Evolutionary conservation across 2,797 vertebrate genomes (phyloP), one percentile per base, ranked within the genome.

Genomic region (Ctenopoma multispine): DNA sequence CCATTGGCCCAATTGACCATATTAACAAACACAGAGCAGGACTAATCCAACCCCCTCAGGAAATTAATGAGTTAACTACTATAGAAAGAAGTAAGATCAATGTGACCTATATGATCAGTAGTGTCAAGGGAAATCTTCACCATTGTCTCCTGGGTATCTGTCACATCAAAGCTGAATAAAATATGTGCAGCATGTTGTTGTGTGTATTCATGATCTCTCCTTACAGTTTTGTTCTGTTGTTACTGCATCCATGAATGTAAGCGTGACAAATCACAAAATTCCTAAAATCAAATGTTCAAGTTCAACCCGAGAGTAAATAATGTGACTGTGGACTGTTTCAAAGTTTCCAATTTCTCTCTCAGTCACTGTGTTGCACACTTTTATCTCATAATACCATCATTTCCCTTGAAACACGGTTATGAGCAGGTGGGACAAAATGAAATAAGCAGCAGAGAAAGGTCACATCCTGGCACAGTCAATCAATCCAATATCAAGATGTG

Each of bases 351-450:
- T 90, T 77, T 81, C 57, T 67, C 31, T 77, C 74, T 67, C 81
- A 23, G 77, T 72, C 80, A 58, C 84, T 77, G 62, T 75, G 76
- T 83, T 71, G 67, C 79, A 80, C 43, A 43, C 50, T 56, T 70
- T 80, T 77, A 89, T 84, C 77, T 62, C 46, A 64, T 58, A 36
- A 78, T 84, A 84, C 47, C 24, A 75, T 90, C 83, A 92, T 88
- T 88, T 89, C 56, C 63, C 81, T 71, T 76, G 83, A 87, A 85
- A 85, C 69, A 71, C 72, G 85, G 82, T 82, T 83, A 83, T 84
- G 77, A 85, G 80, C 61, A 43, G 63, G 54, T 17, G 40, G 53
- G 54, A 80, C 54, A 67, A 63, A 80, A 80, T 56, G 54, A 74
- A 86, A 85, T 77, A 81, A 85, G 72, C 36, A 38, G 59, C 53